Evolutionary conservation across 2,888 invertebrate species (phyloP).

Genomic region (Cacoxenus indagator): DNA sequence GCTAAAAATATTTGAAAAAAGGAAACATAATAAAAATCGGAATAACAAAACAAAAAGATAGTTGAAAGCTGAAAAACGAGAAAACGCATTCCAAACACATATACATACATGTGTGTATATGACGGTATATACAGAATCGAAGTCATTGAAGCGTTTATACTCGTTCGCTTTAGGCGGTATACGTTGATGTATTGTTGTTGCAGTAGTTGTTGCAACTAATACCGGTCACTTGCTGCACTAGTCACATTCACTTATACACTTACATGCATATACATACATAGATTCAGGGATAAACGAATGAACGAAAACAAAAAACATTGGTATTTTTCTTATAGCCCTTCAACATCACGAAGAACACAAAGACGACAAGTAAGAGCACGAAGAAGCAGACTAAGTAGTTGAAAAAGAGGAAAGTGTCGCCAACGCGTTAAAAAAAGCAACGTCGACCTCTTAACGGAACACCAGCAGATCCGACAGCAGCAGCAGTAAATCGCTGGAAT

Average conservation of each 20-base stretch:
- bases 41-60: slow-evolving; percentile 18
- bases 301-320: neutral
- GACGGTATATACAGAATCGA: neutral
- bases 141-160: neutral
- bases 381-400: neutral
- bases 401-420: neutral
- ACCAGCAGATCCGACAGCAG: neutral
- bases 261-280: neutral
- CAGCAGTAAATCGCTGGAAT: slow-evolving; percentile 26
- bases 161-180: slow-evolving; percentile 35
- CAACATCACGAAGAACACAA: too few relatives aligned
- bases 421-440: slow-evolving; percentile 15
- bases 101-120: neutral
- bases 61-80: slow-evolving; percentile 30
- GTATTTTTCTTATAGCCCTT: too few relatives aligned
- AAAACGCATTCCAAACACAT: slow-evolving; percentile 15
- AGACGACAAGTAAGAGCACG: neutral
- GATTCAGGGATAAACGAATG: neutral
- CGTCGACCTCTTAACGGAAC: slow-evolving; percentile 23
- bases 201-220: slow-evolving; percentile 42
- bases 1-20: slow-evolving; percentile 35
- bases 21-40: slow-evolving; percentile 25
- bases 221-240: slow-evolving; percentile 47
- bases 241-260: slow-evolving; percentile 4
- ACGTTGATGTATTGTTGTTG: slow-evolving; percentile 31